phyloP scores from a whole-genome alignment of 1,140 invertebrate species.

The Pogonomyrmex barbatus region DNA sequence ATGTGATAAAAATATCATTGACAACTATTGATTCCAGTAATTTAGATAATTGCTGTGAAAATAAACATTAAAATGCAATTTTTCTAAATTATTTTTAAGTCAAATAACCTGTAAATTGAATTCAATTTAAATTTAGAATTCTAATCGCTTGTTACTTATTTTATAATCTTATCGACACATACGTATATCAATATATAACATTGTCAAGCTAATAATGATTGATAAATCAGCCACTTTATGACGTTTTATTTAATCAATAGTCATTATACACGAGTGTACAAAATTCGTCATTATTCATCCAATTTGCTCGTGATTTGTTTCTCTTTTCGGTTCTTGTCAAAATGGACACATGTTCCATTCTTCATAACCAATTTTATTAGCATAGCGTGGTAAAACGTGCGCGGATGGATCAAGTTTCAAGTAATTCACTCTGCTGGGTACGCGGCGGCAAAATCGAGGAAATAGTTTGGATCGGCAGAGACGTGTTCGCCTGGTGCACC shows the following conservation, averaged over 20 bases:
- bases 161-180: not conserved
- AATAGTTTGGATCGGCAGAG: slow-evolving; percentile 81
- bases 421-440: slow-evolving; percentile 78
- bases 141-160: not conserved
- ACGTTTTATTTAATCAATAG: not conserved
- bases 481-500: slow-evolving; percentile 81
- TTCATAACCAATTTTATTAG: slow-evolving; percentile 1
- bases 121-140: not conserved
- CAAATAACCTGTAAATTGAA: not conserved
- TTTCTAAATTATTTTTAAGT: not conserved
- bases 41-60: not conserved
- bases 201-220: not conserved
- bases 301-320: slow-evolving; percentile 3
- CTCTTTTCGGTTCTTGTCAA: slow-evolving; percentile 1
- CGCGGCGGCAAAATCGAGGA: slow-evolving; percentile 79
- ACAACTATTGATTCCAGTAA: not conserved
- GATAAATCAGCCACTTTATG: not conserved
- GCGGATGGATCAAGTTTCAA: slow-evolving; percentile 46
- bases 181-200: not conserved
- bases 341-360: not conserved
- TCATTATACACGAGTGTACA: not conserved
- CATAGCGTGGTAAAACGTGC: not conserved
- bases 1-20: not conserved
- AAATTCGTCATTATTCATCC: not conserved
- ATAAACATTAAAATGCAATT: not conserved